Evolutionary conservation across 2,113 vertebrate genomes (phyloP), one percentile per base, ranked within the genome.

Genomic region (Lycocorax pyrrhopterus): DNA sequence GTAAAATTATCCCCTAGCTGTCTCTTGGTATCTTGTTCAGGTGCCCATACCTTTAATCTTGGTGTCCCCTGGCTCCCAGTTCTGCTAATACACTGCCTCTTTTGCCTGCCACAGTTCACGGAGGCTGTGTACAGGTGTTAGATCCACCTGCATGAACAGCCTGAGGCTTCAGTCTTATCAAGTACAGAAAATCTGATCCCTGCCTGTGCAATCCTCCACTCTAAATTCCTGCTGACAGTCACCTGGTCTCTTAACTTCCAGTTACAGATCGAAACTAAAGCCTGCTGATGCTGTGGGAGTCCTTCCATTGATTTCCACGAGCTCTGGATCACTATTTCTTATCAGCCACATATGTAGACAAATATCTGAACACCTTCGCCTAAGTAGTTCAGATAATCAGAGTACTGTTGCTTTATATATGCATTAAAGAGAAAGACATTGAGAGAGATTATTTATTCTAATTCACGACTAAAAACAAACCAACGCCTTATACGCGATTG

Each of bases 131-230:
- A 77, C 83, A 74, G 86, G 92, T 94, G 94, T 94, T 91, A 94
- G 93, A 96, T 94, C 87, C 91, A 96, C 96, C 91, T 92, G 91
- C 89, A 52, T 10, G 62, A 95, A 95, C 93, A 93, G 95, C 92
- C 93, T 58, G 84, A 93, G 90, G 96, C 96, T 92, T 59, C 1
- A 8, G 75, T 77, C 88, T 94, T 94, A 94, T 41, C 73, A 81
- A 77, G 85, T 59, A 68, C 32, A 94, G 93, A 80, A 96, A 97
- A 60, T 29, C 88, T 96, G 93, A 96, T 96, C 92, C 80, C 72
- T 78, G 79, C 20, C 96, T 96, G 52, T 81, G 83, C 76, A 87
- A 56, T 90, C 47, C 85, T 95, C 94, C 63, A 63, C 85, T 96
- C 87, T 95, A 92, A 96, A 93, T 85, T 96, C 87, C 87, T 86